Evolutionary conservation across 2,797 vertebrate genomes (phyloP), one percentile per base, ranked within the genome.

Genomic region (Enteromius mattozi): DNA sequence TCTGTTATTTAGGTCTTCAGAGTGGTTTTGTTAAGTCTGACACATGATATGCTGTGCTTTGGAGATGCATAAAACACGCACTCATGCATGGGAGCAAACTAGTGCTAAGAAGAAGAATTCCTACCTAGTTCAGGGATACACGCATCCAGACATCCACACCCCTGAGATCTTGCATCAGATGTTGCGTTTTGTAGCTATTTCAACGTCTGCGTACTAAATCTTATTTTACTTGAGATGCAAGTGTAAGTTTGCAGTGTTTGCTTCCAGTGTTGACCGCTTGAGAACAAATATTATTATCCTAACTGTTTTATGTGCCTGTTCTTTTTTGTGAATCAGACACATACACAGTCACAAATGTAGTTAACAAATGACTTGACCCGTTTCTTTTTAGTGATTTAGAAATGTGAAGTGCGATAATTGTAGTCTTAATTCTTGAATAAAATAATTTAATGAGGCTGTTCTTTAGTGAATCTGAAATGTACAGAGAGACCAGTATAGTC

Each of bases 1-100:
- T 83, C 63, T 83, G 69, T 89, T 86, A 86, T 90, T 90, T 82
- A 35, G 84, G 56, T 76, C 59, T 33, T 82, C 7, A 54, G 76
- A 24, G 40, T 19, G 76, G 59, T 86, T 85, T 86, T 82, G 69
- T 88, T 87, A 84, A 78, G 72, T 84, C 83, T 80, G 87, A 86
- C 81, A 86, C 80, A 68, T 82, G 77, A 81, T 91, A 70, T 65
- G 75, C 47, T 68, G 51, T 78, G 79, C 19, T 82, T 82, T 45
- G 33, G 40, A 56, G 33, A 81, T 13, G n/a, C 61, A 80, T 61
- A 70, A 63, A 86, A 77, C 59, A 40, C 16, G 7, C 80, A 65
- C 56, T 65, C 68, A n/a, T 3, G 37, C 70, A 83, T 78, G 37
- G 51, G 30, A 47, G 65, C 17, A 33, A 61, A 47, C 74, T 70